A percentile compares a stretch with the other conserved stretches of the same genome.
phyloP scores from a whole-genome alignment of 2,888 invertebrate genomes.

The Alcis repandata region DNA sequence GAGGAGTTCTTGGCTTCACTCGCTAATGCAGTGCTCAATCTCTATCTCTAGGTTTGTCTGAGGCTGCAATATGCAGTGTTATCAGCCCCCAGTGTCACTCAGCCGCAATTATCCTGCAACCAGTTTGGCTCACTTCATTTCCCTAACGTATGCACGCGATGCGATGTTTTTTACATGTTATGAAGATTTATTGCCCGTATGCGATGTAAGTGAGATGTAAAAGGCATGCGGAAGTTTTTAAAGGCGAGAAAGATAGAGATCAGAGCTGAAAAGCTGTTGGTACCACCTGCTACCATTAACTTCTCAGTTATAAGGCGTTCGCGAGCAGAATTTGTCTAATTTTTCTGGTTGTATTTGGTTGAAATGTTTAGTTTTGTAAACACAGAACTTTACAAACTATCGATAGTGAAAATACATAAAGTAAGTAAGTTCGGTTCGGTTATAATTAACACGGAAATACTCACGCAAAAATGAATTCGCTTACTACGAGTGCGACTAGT shows the following conservation, averaged over 20 bases:
- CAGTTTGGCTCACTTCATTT: constrained; percentile 56
- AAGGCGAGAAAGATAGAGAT: constrained; percentile 12
- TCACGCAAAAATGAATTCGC: too few species aligned
- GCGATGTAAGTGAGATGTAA: constrained; percentile 13
- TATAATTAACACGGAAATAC: too few species aligned
- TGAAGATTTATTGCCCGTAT: constrained; percentile 31
- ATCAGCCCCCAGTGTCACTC: constrained; percentile 57
- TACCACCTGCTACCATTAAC: too few species aligned
- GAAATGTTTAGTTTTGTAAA: too few species aligned
- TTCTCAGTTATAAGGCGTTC: neutral
- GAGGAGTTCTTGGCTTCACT: too few species aligned
- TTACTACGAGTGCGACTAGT: too few species aligned
- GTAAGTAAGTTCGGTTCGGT: too few species aligned
- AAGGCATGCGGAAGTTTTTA: constrained; percentile 23
- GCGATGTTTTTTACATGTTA: constrained; percentile 33
- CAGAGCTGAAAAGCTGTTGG: constrained; percentile 1
- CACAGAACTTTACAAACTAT: too few species aligned
- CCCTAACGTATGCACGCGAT: constrained; percentile 46
- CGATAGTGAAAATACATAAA: too few species aligned
- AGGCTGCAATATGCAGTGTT: constrained; percentile 28
- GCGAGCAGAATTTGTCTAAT: neutral
- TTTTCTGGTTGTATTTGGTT: neutral
- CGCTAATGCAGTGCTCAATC: too few species aligned
- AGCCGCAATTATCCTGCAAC: constrained; percentile 55
- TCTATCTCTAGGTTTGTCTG: too few species aligned